Evolutionary conservation across 1,140 invertebrate genomes (phyloP).

Genomic region (Aphelenchoides fujianensis): DNA sequence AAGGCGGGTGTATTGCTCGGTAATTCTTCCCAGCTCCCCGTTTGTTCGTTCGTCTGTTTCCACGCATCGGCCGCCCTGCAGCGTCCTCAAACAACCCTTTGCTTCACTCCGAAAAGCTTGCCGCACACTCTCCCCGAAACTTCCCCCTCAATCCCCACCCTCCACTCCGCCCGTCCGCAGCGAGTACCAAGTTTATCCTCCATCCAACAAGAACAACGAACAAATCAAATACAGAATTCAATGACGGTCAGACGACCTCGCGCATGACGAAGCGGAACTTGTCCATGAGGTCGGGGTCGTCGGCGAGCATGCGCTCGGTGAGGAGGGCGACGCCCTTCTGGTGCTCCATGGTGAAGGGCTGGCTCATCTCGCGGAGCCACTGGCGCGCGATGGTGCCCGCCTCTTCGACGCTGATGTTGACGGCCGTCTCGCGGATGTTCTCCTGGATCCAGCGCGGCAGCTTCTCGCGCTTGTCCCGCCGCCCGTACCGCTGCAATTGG

Average conservation of each 20-base stretch:
- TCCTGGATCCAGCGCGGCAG: conserved; percentile 99
- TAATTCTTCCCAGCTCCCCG: background rate
- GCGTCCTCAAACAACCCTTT: no score
- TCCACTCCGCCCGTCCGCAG: no score
- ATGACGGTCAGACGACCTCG: background rate
- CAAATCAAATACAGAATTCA: background rate
- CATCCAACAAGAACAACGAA: no score
- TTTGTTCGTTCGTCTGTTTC: background rate
- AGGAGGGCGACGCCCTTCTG: conserved; percentile 90
- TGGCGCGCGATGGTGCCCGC: conserved; percentile 83
- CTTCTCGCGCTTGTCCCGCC: conserved; percentile 88
- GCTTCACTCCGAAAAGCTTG: no score
- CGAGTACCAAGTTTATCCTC: no score
- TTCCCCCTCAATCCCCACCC: no score
- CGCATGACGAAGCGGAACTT: conserved; percentile 31
- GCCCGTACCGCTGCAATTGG: conserved; percentile 75
- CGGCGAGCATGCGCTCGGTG: conserved; percentile 78
- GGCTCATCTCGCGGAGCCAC: conserved; percentile 95
- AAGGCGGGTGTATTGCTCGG: background rate
- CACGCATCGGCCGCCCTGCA: no score
- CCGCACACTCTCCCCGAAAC: no score
- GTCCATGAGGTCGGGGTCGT: conserved; percentile 39
- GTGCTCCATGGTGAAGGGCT: conserved; percentile 89
- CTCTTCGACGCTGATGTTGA: conserved; percentile 95
- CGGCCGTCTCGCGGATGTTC: conserved; percentile 82